Evolutionary conservation across 2,113 vertebrate species (phyloP).

Genomic region (Vimba vimba): DNA sequence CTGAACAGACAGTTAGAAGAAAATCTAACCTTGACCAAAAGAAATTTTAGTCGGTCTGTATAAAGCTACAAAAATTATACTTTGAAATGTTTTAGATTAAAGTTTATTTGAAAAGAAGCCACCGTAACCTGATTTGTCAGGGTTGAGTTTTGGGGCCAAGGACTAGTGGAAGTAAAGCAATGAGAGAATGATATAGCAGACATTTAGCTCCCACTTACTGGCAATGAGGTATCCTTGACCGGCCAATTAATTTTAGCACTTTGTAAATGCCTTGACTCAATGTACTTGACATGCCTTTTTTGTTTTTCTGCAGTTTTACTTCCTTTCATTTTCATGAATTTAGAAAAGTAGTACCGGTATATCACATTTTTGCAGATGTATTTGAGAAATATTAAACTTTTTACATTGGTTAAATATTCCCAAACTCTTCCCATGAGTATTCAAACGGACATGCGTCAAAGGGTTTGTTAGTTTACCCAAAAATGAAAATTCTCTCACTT

Average conservation of each 20-base stretch:
- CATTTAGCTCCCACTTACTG: constrained; percentile 32
- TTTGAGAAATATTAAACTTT: background rate
- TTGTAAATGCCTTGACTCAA: constrained; percentile 21
- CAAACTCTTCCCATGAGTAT: background rate
- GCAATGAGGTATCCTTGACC: constrained; percentile 38
- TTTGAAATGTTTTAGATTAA: constrained; percentile 58
- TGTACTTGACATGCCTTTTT: constrained; percentile 39
- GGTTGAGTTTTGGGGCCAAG: constrained; percentile 45
- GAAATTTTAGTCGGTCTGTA: constrained; percentile 60
- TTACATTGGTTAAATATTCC: background rate
- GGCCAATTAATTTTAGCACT: constrained; percentile 21
- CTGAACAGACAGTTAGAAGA: constrained; percentile 66
- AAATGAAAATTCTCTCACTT: background rate
- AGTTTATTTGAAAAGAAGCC: constrained; percentile 53
- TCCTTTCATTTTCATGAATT: background rate
- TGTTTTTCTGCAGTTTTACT: constrained; percentile 16
- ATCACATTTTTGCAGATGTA: background rate
- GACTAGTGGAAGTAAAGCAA: constrained; percentile 39
- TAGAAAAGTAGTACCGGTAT: background rate
- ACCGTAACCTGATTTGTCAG: constrained; percentile 46
- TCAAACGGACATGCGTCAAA: background rate
- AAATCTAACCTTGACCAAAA: constrained; percentile 80
- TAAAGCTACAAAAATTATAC: constrained; percentile 61
- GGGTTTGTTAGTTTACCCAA: background rate
- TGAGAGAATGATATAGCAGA: constrained; percentile 16